Evolutionary conservation across 2,888 invertebrate species (phyloP), one percentile per base, ranked within the genome.

Genomic region (Caenorhabditis wallacei): DNA sequence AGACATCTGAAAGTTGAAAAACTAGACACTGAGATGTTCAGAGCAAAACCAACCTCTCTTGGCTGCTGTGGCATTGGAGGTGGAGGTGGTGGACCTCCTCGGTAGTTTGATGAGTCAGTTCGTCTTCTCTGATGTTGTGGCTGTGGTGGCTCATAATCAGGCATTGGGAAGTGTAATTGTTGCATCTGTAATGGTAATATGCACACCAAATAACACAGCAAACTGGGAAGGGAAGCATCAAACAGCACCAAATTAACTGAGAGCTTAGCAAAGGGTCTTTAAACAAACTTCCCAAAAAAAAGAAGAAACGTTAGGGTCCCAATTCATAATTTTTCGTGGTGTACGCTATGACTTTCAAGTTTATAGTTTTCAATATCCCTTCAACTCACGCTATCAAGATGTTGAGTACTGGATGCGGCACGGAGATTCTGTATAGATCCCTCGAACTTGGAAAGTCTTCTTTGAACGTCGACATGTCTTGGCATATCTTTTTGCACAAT

Each of bases 391-490:
- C 80, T 83, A 22, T 87, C 85, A 37, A 82, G 46, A 26, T 82
- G 81, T 46, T 84, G 64, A 24, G 88, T 56, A 22, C 68, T 80
- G 13, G 66, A 53, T 2, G 84, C 80, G 1, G 76, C 74, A 8
- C 74, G 57, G 7, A 86, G 59, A 26, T 84, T 86, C 48, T 87
- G 87, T 30, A 85, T 84, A 18, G 85, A 84, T 35, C 84, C 85
- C 68, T 90, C 90, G 57, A 90, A 89, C n/a, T 88, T 85, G 24
- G 85, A 83, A 3, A 90, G 75, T 20, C 91, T 53, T 18, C 88
- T 59, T 18, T 88, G 85, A 8, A 91, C 89, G 75, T 91, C 90
- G 0, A 91, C 86, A 40, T 89, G 84, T 30, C 86, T 63, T 11
- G 90, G 90, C 57, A 85, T 76, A 30, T 87, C 87, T 56, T 87